phyloP scores from a whole-genome alignment of 1,140 invertebrate species.

The Cyclargus thomasi region DNA sequence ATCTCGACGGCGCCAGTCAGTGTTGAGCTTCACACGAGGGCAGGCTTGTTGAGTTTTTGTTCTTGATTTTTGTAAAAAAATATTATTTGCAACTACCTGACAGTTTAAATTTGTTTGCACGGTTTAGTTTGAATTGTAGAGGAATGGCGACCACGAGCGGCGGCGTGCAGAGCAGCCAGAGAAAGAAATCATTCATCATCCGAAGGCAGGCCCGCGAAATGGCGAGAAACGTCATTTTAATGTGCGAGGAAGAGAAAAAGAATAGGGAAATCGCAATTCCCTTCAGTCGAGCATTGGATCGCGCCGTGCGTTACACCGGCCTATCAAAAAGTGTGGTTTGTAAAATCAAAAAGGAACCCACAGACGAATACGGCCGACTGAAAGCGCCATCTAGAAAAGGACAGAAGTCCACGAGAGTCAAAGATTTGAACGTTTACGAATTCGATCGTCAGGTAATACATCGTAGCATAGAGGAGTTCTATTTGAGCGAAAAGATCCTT shows the following conservation, averaged over 20 bases:
- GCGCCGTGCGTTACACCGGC: conserved; percentile 28
- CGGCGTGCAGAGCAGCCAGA: neutral
- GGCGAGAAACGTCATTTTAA: conserved; percentile 21
- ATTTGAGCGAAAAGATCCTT: conserved; percentile 27
- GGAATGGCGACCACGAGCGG: neutral
- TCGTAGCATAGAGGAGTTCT: conserved; percentile 25
- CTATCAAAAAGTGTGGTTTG: conserved; percentile 24
- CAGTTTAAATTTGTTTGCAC: neutral
- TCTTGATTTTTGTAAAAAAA: neutral
- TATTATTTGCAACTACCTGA: neutral
- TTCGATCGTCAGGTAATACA: conserved; percentile 28
- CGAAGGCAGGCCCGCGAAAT: conserved; percentile 27
- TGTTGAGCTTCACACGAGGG: neutral
- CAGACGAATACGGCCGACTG: conserved; percentile 21
- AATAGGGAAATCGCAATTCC: conserved; percentile 16
- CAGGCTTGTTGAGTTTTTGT: neutral
- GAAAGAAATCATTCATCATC: conserved; percentile 15
- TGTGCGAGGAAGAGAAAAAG: conserved; percentile 24
- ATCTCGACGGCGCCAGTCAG: neutral
- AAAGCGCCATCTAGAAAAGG: conserved; percentile 27
- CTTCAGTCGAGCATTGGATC: conserved; percentile 12
- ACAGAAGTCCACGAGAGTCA: conserved; percentile 23
- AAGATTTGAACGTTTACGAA: conserved; percentile 29
- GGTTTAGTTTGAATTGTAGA: neutral
- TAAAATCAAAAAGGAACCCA: conserved; percentile 25